Conservation (phyloP, 2,113 vertebrate species). For the Silurus meridionalis region DNA sequence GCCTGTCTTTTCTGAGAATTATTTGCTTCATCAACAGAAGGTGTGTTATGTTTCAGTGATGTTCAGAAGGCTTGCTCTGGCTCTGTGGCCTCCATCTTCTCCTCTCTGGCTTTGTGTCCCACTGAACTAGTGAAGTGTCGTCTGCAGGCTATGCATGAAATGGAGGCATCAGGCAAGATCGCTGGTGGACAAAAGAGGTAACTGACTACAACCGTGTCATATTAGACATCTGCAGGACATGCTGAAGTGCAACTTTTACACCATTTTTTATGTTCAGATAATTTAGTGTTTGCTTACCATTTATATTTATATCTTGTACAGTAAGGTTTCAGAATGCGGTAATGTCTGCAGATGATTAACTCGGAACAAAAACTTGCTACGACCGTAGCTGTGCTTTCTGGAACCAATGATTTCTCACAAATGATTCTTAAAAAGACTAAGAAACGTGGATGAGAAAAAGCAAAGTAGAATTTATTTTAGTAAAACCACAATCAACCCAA, state of each 20-base stretch:
- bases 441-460: too few relatives aligned
- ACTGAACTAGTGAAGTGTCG: slow-evolving; percentile 92
- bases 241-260: neutral
- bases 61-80: slow-evolving; percentile 85
- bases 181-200: slow-evolving; percentile 81
- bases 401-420: too few relatives aligned
- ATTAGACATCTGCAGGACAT: neutral
- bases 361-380: too few relatives aligned
- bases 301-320: neutral
- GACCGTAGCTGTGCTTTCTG: too few relatives aligned
- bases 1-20: neutral
- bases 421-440: too few relatives aligned
- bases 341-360: neutral
- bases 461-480: too few relatives aligned
- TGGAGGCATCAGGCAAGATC: slow-evolving; percentile 83
- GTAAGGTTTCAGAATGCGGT: neutral
- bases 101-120: slow-evolving; percentile 84
- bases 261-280: neutral
- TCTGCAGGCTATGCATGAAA: slow-evolving; percentile 90
- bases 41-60: slow-evolving; percentile 71
- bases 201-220: neutral
- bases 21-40: neutral
- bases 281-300: neutral
- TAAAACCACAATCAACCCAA: too few relatives aligned
- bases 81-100: slow-evolving; percentile 87